Conservation (phyloP, 2,113 vertebrate genomes). For the Hepsetus odoe region DNA sequence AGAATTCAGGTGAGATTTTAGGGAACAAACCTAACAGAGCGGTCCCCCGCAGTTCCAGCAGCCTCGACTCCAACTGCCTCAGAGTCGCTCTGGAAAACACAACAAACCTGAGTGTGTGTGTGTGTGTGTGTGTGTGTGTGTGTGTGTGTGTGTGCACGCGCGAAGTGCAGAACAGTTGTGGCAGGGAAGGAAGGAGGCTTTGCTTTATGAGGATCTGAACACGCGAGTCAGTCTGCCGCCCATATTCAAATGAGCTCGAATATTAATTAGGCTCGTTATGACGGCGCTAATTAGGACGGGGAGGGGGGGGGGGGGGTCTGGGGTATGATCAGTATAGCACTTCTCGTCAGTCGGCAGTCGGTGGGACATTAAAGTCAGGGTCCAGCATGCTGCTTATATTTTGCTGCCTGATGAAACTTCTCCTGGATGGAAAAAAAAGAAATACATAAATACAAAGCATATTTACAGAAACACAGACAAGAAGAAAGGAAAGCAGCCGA, state of each 20-base stretch:
- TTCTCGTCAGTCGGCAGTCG: slow-evolving; percentile 70
- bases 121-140: background rate
- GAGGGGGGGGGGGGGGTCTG: slow-evolving; percentile 82
- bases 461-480: slow-evolving; percentile 12
- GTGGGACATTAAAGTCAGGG: slow-evolving; percentile 36
- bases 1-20: slow-evolving; percentile 35
- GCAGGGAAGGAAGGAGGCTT: background rate
- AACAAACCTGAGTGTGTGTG: slow-evolving; percentile 49
- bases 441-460: slow-evolving; percentile 12
- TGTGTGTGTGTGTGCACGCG: background rate
- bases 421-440: slow-evolving; percentile 2
- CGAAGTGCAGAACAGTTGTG: background rate
- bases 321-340: slow-evolving; percentile 75
- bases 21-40: slow-evolving; percentile 59
- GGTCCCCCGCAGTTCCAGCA: slow-evolving; percentile 46
- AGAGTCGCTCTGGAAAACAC: slow-evolving; percentile 30
- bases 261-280: slow-evolving; percentile 93
- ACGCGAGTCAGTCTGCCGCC: slow-evolving; percentile 55
- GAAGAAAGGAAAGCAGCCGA: slow-evolving; percentile 10
- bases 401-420: too few relatives aligned
- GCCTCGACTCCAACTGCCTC: slow-evolving; percentile 45
- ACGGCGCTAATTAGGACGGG: slow-evolving; percentile 91
- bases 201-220: background rate
- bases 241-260: slow-evolving; percentile 80
- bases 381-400: background rate